phyloP scores from a whole-genome alignment of 2,797 vertebrate species.

The Microchirus variegatus region DNA sequence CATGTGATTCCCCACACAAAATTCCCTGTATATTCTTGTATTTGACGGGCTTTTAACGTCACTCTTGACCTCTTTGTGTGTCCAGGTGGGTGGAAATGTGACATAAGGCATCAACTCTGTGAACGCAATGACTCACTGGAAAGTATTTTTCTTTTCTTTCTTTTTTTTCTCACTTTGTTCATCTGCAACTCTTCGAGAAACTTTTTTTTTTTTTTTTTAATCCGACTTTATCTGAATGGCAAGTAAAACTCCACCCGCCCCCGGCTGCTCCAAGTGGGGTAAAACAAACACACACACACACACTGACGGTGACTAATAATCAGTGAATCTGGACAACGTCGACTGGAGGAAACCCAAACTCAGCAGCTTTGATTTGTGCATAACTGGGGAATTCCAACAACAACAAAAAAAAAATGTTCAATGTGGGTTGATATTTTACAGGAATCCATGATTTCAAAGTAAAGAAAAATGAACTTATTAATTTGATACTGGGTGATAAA shows the following conservation, averaged over 20 bases:
- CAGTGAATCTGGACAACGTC: slow-evolving; percentile 16
- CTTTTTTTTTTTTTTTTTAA: too few species aligned
- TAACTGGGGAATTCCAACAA: slow-evolving; percentile 43
- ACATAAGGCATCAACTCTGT: slow-evolving; percentile 25
- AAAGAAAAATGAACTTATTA: background rate
- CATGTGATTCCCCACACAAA: too few species aligned
- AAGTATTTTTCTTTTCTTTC: slow-evolving; percentile 16
- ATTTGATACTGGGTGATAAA: too few species aligned
- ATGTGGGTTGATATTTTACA: slow-evolving; percentile 1
- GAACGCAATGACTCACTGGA: slow-evolving; percentile 53
- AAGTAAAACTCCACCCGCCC: slow-evolving; percentile 48
- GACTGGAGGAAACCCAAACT: background rate
- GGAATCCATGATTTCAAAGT: slow-evolving; percentile 9
- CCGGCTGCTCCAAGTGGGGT: slow-evolving; percentile 25
- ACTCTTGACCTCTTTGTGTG: slow-evolving; percentile 25
- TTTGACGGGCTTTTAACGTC: slow-evolving; percentile 17
- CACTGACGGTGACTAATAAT: slow-evolving; percentile 43
- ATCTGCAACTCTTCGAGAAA: slow-evolving; percentile 5
- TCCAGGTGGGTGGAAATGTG: slow-evolving; percentile 33
- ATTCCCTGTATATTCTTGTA: slow-evolving; percentile 1
- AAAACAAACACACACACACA: slow-evolving; percentile 44
- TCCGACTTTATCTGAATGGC: slow-evolving; percentile 35
- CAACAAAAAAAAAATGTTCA: too few species aligned
- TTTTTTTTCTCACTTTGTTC: slow-evolving; percentile 5
- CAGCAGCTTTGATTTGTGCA: background rate